Percentiles rank a stretch among this genome's conserved stretches.
These are phyloP conservation scores for Polydrusus tereticollis DNA, from an alignment of 2,888 invertebrate species.

Conservation along the genomic window DNA sequence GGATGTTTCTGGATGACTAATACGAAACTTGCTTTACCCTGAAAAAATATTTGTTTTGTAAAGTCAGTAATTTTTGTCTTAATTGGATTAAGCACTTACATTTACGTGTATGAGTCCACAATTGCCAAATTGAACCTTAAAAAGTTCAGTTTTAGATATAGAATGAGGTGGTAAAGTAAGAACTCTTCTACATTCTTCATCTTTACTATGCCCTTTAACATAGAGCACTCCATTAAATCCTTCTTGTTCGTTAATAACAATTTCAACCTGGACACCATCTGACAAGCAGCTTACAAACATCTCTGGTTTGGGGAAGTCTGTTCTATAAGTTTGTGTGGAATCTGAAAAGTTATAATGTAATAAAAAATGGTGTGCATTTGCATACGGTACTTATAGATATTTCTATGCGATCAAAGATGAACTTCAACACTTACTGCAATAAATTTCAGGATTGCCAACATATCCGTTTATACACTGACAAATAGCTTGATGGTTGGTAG, in stretches of 20 bases:
- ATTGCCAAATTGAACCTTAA: slow-evolving; percentile 85
- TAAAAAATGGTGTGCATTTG: neutral
- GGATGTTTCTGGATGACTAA: slow-evolving; percentile 97
- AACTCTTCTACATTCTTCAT: slow-evolving; percentile 88
- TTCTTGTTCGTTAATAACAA: slow-evolving; percentile 76
- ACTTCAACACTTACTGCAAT: slow-evolving; percentile 75
- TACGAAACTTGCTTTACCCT: slow-evolving; percentile 93
- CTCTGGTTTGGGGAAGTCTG: slow-evolving; percentile 87
- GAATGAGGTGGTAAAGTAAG: slow-evolving; percentile 81
- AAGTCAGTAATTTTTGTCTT: neutral
- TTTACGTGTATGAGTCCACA: slow-evolving; percentile 93
- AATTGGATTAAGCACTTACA: slow-evolving; percentile 70
- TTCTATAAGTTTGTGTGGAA: slow-evolving; percentile 69
- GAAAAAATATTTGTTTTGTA: slow-evolving; percentile 54
- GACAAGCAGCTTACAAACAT: slow-evolving; percentile 91
- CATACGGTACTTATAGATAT: too few species aligned
- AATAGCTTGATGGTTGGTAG: slow-evolving; percentile 80
- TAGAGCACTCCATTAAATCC: slow-evolving; percentile 92
- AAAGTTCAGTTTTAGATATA: slow-evolving; percentile 73
- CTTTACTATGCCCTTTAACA: slow-evolving; percentile 95
- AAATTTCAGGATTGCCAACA: slow-evolving; percentile 80
- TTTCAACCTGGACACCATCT: slow-evolving; percentile 90
- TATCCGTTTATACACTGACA: slow-evolving; percentile 85
- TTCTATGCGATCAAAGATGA: too few species aligned
- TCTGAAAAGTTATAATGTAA: slow-evolving; percentile 53